Percentiles rank a stretch among this genome's conserved stretches.
Evolutionary conservation across 2,113 vertebrate species (phyloP).

Genomic region (Catharus bicknelli): DNA sequence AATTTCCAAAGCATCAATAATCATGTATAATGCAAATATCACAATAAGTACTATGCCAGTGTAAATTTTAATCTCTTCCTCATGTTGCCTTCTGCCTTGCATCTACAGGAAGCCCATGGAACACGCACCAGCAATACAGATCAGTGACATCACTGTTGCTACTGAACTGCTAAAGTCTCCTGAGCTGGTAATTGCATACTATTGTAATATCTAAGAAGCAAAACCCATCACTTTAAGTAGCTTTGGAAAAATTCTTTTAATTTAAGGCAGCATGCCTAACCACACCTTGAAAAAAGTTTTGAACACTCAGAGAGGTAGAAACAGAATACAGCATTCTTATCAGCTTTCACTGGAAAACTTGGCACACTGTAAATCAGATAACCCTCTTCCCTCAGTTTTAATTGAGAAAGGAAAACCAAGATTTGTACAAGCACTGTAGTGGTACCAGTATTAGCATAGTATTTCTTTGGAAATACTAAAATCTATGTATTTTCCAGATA

Average conservation of each 20-base stretch:
- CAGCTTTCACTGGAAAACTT: not conserved
- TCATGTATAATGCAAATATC: not conserved
- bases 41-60: not conserved
- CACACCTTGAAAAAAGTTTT: not conserved
- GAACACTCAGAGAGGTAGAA: not conserved
- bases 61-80: not conserved
- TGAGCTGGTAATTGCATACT: not conserved
- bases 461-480: not conserved
- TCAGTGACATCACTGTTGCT: not conserved
- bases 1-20: not conserved
- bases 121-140: not conserved
- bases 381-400: not conserved
- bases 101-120: not conserved
- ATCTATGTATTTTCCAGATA: not conserved
- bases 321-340: not conserved
- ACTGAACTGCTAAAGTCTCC: not conserved
- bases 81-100: not conserved
- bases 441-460: rapidly evolving
- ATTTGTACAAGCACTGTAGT: not conserved
- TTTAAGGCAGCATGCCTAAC: not conserved
- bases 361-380: not conserved
- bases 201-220: not conserved
- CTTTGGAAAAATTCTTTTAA: not conserved
- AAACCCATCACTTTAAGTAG: not conserved
- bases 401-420: not conserved